phyloP scores from a whole-genome alignment of 1,140 invertebrate species.

The Himalopsyche phryganea region DNA sequence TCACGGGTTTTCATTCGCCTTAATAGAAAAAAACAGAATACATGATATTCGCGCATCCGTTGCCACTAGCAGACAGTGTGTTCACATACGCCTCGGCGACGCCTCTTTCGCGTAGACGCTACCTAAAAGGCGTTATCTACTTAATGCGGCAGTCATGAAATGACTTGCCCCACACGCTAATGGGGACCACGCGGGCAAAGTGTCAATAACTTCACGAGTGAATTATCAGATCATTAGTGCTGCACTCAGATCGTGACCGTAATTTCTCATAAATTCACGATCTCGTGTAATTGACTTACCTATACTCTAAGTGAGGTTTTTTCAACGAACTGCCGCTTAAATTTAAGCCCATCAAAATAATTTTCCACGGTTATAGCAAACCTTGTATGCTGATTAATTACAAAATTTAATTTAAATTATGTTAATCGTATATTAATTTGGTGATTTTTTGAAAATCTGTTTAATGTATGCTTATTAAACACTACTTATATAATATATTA shows the following conservation, averaged over 20 bases:
- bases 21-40: slow-evolving; percentile 15
- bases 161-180: not conserved
- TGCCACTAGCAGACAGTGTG: slow-evolving; percentile 3
- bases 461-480: no score
- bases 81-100: slow-evolving; percentile 5
- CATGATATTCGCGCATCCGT: not conserved
- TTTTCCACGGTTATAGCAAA: no score
- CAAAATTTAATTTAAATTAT: no score
- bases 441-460: no score
- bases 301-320: not conserved
- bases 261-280: no score
- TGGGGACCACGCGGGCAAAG: slow-evolving; percentile 1
- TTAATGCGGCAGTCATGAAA: not conserved
- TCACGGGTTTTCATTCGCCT: slow-evolving; percentile 17
- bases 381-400: no score
- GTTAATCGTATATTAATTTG: no score
- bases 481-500: no score
- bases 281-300: not conserved
- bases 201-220: not conserved
- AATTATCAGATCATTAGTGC: no score
- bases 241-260: no score
- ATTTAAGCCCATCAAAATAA: no score
- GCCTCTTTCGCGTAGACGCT: slow-evolving; percentile 16
- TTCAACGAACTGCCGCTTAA: no score
- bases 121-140: slow-evolving; percentile 1